Conservation (phyloP, 2,888 invertebrate species). For the Lepidocyrtinus sp. region DNA sequence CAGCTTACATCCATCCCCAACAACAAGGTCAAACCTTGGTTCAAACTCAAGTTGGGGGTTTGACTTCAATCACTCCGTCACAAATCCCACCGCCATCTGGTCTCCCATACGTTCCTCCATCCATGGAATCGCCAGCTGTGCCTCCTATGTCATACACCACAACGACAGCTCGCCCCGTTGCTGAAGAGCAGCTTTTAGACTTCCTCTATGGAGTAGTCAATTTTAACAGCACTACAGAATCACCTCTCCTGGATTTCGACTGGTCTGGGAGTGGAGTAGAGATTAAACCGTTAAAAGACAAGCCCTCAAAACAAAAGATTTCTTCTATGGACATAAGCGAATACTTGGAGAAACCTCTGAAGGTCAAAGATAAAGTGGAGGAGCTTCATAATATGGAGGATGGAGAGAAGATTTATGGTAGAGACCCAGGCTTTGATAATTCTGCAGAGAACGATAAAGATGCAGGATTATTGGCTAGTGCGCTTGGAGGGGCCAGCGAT, state of each 20-base stretch:
- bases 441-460: neutral
- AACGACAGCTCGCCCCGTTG: conserved; percentile 22
- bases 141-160: neutral
- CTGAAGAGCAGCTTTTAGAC: conserved; percentile 45
- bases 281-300: neutral
- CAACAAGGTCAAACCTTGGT: neutral
- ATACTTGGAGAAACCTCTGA: conserved; percentile 22
- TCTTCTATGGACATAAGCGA: neutral
- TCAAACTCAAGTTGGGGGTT: no score
- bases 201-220: conserved; percentile 48
- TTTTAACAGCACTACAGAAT: conserved; percentile 30
- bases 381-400: no score
- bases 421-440: neutral
- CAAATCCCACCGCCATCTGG: neutral
- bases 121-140: neutral
- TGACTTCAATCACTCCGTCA: neutral
- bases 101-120: neutral
- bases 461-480: neutral
- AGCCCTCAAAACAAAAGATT: no score
- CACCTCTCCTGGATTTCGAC: neutral
- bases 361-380: no score
- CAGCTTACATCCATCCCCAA: neutral
- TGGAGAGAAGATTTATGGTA: neutral
- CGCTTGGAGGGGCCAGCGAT: neutral
- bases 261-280: neutral